phyloP scores from a whole-genome alignment of 2,888 invertebrate species.

The Lasius platythorax region DNA sequence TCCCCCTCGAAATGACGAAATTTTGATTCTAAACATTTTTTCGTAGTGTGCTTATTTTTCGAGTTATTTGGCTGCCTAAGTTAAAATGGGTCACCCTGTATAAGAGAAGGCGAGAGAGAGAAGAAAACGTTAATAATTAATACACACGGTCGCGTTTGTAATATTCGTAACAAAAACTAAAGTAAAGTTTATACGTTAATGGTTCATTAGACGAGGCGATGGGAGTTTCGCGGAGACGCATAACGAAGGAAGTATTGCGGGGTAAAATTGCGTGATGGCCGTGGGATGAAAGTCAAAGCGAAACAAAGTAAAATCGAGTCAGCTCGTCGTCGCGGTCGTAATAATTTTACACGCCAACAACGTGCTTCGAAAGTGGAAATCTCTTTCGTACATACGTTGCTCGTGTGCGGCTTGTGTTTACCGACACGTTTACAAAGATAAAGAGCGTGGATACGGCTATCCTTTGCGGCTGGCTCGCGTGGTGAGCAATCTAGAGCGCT shows the following conservation, averaged over 20 bases:
- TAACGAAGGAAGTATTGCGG: slow-evolving; percentile 21
- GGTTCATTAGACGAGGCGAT: slow-evolving; percentile 30
- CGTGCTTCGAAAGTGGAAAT: slow-evolving; percentile 37
- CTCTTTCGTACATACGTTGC: slow-evolving; percentile 11
- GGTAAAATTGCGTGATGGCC: slow-evolving; percentile 4
- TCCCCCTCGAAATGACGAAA: no score
- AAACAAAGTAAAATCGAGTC: slow-evolving; percentile 29
- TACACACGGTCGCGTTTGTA: slow-evolving; percentile 21
- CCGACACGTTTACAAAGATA: slow-evolving; percentile 39
- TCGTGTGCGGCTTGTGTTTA: slow-evolving; percentile 15
- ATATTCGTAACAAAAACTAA: slow-evolving; percentile 31
- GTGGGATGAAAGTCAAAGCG: slow-evolving; percentile 33
- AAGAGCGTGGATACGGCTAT: slow-evolving; percentile 13
- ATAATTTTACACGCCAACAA: slow-evolving; percentile 35
- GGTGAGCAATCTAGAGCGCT: slow-evolving; percentile 7
- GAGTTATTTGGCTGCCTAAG: no score
- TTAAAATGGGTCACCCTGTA: no score
- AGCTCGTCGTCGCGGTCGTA: slow-evolving; percentile 12
- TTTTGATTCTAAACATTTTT: no score
- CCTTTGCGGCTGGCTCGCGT: slow-evolving; percentile 17
- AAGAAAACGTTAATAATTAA: slow-evolving; percentile 31
- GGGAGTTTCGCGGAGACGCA: slow-evolving; percentile 5
- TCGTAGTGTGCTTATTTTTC: no score
- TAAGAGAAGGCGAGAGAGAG: not conserved
- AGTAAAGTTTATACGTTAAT: slow-evolving; percentile 33